phyloP scores from a whole-genome alignment of 2,888 invertebrate genomes.

The Eueremaeus valkanovi region DNA sequence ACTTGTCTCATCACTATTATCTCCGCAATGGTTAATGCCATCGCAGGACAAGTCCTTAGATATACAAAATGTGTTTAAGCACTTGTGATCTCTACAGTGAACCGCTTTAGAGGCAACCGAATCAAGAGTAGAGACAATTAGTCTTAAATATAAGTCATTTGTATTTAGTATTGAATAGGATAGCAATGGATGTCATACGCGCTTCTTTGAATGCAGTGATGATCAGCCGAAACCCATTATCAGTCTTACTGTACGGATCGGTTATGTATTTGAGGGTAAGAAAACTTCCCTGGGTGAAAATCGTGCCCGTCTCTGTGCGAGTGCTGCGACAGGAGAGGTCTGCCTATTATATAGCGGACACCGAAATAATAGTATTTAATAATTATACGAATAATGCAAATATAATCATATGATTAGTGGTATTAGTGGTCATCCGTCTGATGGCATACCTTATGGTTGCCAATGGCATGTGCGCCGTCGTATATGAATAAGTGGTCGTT shows the following conservation, averaged over 20 bases:
- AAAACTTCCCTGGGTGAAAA: slow-evolving; percentile 87
- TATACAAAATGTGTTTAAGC: slow-evolving; percentile 85
- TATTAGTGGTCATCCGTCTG: background rate
- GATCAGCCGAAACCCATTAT: slow-evolving; percentile 85
- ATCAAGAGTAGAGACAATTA: no score
- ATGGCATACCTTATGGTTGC: slow-evolving; percentile 70
- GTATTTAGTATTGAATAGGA: no score
- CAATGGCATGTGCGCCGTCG: slow-evolving; percentile 85
- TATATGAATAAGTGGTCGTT: slow-evolving; percentile 89
- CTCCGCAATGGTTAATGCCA: slow-evolving; percentile 87
- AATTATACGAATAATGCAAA: slow-evolving; percentile 42
- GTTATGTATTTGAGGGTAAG: slow-evolving; percentile 90
- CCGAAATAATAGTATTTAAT: no score
- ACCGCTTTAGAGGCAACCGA: no score
- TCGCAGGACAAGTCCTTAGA: slow-evolving; percentile 86
- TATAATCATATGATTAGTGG: slow-evolving; percentile 49
- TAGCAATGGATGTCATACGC: slow-evolving; percentile 43
- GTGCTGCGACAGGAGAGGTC: slow-evolving; percentile 88
- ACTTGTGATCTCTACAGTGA: slow-evolving; percentile 51
- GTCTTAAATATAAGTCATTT: no score
- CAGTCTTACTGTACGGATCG: slow-evolving; percentile 85
- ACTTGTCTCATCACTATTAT: slow-evolving; percentile 84
- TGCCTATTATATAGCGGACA: slow-evolving; percentile 65
- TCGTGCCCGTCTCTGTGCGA: slow-evolving; percentile 77
- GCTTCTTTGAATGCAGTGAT: slow-evolving; percentile 77